These are phyloP conservation scores for Lipophrys pholis DNA, from an alignment of 2,113 vertebrate genomes.

Conservation along the genomic window DNA sequence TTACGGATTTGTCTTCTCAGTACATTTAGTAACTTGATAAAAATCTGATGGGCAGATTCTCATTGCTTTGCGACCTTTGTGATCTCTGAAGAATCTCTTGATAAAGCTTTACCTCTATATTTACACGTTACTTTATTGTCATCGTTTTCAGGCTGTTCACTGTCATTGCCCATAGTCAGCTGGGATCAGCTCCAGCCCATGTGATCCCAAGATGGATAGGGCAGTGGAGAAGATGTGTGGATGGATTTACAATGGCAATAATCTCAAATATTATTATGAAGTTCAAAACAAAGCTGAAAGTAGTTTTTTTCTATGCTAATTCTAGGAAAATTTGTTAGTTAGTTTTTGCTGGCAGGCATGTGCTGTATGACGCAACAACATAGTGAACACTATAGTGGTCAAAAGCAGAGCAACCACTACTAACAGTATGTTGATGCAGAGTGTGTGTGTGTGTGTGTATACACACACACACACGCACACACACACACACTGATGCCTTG, in stretches of 20 bases:
- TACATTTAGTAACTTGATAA: not conserved
- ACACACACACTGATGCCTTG: conserved; percentile 41
- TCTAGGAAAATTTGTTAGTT: not conserved
- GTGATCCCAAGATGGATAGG: too few species aligned
- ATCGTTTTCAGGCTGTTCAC: conserved; percentile 1
- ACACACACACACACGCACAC: conserved; percentile 26
- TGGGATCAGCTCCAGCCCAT: too few species aligned
- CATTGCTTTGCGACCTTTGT: conserved; percentile 10
- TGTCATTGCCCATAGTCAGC: too few species aligned
- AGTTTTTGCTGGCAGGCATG: not conserved
- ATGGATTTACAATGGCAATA: too few species aligned
- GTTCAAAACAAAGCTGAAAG: too few species aligned
- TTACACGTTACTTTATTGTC: too few species aligned
- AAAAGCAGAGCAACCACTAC: not conserved
- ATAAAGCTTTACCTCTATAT: not conserved
- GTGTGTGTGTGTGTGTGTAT: too few species aligned
- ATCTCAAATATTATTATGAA: too few species aligned
- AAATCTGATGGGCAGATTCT: conserved; percentile 15
- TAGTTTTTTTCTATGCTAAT: not conserved
- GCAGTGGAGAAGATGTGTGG: too few species aligned
- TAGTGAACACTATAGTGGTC: conserved; percentile 8
- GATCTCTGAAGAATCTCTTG: not conserved
- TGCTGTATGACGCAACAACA: not conserved
- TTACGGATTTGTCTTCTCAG: too few species aligned
- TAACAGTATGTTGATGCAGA: not conserved